Base-by-base conservation (phyloP, 2,113 vertebrate species). In the Ciconia maguari region DNA sequence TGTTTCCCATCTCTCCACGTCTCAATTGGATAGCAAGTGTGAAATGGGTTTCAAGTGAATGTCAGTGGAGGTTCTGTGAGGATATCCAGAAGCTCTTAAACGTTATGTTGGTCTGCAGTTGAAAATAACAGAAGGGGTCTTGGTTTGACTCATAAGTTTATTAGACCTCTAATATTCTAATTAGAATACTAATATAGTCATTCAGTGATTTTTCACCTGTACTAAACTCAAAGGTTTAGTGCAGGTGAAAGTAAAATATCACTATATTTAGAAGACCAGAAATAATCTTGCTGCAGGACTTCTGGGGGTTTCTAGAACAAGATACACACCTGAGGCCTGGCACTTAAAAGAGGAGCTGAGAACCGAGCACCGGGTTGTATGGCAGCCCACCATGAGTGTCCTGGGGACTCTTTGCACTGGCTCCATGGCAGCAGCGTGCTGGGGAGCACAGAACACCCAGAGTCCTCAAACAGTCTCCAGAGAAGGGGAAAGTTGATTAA, bases 351-450 rank as follows among this genome's bases (percentile, higher is more conserved):
- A 51, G 34, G 51, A 75, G 46, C 7, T 7, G 52, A 7, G 38
- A 41, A 44, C 2, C 3, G 18, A 66, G 34, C 24, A 2, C 15
- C 1, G 2, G 17, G 20, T 38, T 61, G 12, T 57, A 2, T 0
- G 0, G 21, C 49, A 65, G 19, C 32, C 16, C 54, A 17, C 42
- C n/a, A 1, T 3, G 27, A 19, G 17, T 3, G 16, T 0, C 0
- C 21, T 41, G 61, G 38, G 27, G 10, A 7, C 14, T n/a, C 21
- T 27, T 54, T 6, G 1, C 9, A 0, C 9, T 41, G 58, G 8
- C 61, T 80, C 10, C 13, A 0, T 22, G 61, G 49, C 2, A 3
- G 72, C 69, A 44, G 65, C 3, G 0, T 68, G 29, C 34, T 0
- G 0, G 25, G 8, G 51, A 71, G 34, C 6, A 16, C 22, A 4